phyloP scores from a whole-genome alignment of 92 coral and sea anemone species.

The Micromussa lordhowensis region DNA sequence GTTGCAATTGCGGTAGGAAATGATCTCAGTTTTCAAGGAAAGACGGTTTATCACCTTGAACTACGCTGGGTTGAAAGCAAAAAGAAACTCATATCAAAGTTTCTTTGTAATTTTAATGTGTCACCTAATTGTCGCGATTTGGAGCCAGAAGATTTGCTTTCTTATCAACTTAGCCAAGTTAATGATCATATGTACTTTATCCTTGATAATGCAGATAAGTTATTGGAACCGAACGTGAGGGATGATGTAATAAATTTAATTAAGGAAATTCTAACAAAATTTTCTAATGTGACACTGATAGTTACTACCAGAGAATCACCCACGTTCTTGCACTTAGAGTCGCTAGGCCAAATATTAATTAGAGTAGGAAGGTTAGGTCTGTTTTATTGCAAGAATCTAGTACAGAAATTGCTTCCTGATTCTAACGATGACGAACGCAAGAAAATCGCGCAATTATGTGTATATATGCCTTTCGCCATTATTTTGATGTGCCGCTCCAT shows the following conservation, averaged over 20 bases:
- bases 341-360: neutral
- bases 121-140: neutral
- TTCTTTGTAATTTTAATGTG: neutral
- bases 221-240: neutral
- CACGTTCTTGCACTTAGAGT: neutral
- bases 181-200: neutral
- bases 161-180: neutral
- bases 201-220: constrained; percentile 28
- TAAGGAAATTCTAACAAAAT: neutral
- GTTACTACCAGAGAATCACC: constrained; percentile 11
- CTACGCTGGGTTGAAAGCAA: neutral
- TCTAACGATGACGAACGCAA: neutral
- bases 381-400: neutral
- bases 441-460: constrained; percentile 15
- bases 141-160: constrained; percentile 1
- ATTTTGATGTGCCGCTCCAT: neutral
- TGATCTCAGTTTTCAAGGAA: constrained; percentile 1
- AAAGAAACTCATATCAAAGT: neutral
- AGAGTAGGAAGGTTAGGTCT: neutral
- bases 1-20: constrained; percentile 28
- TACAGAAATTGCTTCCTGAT: neutral
- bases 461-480: constrained; percentile 32
- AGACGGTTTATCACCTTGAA: neutral
- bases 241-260: neutral
- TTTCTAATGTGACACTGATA: neutral